phyloP scores from a whole-genome alignment of 1,140 invertebrate species.

The Pantala flavescens region DNA sequence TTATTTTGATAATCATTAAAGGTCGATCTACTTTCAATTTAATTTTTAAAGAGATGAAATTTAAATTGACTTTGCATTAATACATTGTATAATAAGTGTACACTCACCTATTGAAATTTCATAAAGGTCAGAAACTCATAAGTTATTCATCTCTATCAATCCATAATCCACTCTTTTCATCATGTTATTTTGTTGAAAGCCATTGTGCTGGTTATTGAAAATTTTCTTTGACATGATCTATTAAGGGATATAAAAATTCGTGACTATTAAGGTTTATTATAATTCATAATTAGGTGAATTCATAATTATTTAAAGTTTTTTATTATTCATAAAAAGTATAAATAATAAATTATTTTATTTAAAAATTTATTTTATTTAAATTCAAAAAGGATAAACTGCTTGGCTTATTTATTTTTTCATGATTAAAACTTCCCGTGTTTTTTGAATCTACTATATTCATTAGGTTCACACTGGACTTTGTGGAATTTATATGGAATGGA shows the following conservation, averaged over 20 bases:
- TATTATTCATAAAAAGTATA: background rate
- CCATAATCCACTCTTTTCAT: too few relatives aligned
- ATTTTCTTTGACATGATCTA: background rate
- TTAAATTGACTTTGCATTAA: too few relatives aligned
- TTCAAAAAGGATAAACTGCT: background rate
- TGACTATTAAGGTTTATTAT: background rate
- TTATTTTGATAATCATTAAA: too few relatives aligned
- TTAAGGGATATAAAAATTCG: too few relatives aligned
- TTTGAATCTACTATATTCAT: background rate
- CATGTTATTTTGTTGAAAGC: background rate
- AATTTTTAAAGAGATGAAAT: too few relatives aligned
- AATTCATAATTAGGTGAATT: background rate
- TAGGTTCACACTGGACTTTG: conserved; percentile 67
- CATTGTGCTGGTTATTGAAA: background rate
- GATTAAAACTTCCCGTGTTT: background rate
- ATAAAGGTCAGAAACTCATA: background rate
- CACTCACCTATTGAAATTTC: background rate
- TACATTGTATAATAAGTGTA: background rate
- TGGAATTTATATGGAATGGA: conserved; percentile 82
- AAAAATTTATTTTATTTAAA: background rate
- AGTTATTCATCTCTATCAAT: too few relatives aligned
- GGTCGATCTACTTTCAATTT: too few relatives aligned
- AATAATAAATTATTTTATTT: background rate
- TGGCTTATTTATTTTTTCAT: background rate
- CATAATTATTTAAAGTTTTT: background rate